Base-by-base conservation (phyloP, 1,140 invertebrate species). In the Caenorhabditis remanei region DNA sequence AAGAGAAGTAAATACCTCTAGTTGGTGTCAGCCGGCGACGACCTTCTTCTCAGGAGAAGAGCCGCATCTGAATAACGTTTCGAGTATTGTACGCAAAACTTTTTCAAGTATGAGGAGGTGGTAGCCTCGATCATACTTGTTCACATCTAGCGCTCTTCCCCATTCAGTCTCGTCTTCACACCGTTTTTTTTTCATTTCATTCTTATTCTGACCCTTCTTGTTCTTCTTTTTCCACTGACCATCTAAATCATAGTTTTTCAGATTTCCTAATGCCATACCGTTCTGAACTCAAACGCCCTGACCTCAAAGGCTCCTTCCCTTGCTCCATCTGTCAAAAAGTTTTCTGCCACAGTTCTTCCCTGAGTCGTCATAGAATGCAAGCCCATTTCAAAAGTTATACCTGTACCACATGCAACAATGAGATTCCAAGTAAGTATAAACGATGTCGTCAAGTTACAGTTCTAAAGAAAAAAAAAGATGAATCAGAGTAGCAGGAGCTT, bases 301-400 rank as follows among this genome's bases (percentile, higher is more conserved):
- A 90, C 82, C 46, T 90, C 13, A 90, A 90, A 90, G 89, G 89
- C 9, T 84, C 85, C 46, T 90, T 90, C 48, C 89, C 88, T 2
- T 90, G 89, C 56, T 90, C 89, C 5, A 87, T 90, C 21, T 90
- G 89, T 53, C 87, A 85, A 9, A 90, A 90, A 56, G 89, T 90
- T 5, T 90, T 90, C 65, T 90, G 89, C 56, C 89, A 90, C 46
- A 89, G 87, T 16, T 90, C 88, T 13, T 90, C 89, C 2, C 56
- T 90, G 32, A 90, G 89, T 67, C 63, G 89, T 19, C 89, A 90
- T 46, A 11, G 89, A 32, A 90, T 90, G 89, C 89, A 90, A 58
- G 89, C 89, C 11, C 89, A 90, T 65, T 90, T 90, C 84, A 90
- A 90, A 61, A 88, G 86, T 55, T 90, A 90, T 58, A 90, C 89